Evolutionary conservation across 2,113 vertebrate genomes (phyloP), one percentile per base, ranked within the genome.

Genomic region (Ardeotis arabs): DNA sequence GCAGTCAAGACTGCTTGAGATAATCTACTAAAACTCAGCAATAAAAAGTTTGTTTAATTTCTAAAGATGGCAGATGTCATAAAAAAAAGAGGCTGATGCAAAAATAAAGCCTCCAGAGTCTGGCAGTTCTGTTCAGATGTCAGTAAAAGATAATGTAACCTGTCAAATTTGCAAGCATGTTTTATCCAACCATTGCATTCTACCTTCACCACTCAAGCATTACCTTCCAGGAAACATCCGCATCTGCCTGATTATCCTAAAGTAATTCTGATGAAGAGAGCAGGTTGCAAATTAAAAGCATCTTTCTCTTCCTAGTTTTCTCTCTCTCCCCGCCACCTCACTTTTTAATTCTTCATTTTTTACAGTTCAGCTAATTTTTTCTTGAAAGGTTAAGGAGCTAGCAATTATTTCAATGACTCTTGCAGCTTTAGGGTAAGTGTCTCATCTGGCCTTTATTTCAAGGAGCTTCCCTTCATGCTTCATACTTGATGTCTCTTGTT

Each of bases 121-220:
- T 96, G 87, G 75, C 94, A 95, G 81, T 87, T 95, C 94, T 95
- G 89, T 92, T 96, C 45, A 2, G 52, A 93, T 97, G 95, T 96
- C 97, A 97, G 90, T 97, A 96, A 96, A 96, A 94, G 95, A 94
- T 93, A 96, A 97, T 96, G 84, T 93, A 97, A 96, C 94, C 94
- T 97, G 96, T 96, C 97, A 97, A 95, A 97, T 96, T 95, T 94
- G 94, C 74, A 93, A 92, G 88, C 31, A 21, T 95, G 93, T 96
- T 96, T 96, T 96, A 97, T 91, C 93, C 84, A 95, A 67, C 88
- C 67, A 74, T 91, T 4, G 4, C 93, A 90, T 94, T 94, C 95
- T 94, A 93, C 96, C 84, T 95, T 96, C 72, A 82, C 78, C 94
- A 95, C 92, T 97, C 93, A 94, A 94, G 95, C 91, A 94, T 84